A percentile compares a stretch with the other conserved stretches of the same genome.
These are phyloP conservation scores for Oryzaephilus surinamensis DNA, from an alignment of 1,140 invertebrate species.

Conservation along the genomic window DNA sequence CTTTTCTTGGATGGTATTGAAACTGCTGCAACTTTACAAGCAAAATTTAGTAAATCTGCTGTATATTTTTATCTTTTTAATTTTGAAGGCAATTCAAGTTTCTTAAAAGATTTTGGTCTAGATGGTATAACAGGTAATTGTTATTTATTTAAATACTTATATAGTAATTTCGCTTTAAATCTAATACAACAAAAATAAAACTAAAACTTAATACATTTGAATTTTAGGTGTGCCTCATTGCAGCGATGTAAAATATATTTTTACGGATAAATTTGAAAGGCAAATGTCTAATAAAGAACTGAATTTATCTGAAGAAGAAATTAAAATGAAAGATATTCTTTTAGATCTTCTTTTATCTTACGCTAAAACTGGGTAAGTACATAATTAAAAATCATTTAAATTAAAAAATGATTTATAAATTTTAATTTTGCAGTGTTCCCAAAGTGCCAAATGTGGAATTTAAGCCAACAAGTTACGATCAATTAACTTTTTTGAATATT, in stretches of 20 bases:
- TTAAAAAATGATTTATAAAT: too few species aligned
- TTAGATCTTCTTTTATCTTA: neutral
- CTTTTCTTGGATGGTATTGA: slow-evolving; percentile 43
- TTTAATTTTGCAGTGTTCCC: too few species aligned
- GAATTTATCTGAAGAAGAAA: neutral
- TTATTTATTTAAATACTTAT: too few species aligned
- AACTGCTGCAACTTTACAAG: slow-evolving; percentile 43
- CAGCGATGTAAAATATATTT: neutral
- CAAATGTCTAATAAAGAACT: too few species aligned
- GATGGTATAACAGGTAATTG: too few species aligned
- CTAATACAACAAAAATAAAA: too few species aligned
- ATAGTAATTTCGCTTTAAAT: neutral
- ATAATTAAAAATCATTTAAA: too few species aligned
- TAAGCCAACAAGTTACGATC: too few species aligned
- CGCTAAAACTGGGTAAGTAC: neutral
- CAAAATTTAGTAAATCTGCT: slow-evolving; percentile 39
- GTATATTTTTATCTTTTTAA: slow-evolving; percentile 46
- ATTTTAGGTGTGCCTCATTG: neutral
- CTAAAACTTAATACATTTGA: too few species aligned
- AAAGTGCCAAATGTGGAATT: too few species aligned
- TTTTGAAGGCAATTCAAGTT: slow-evolving; percentile 25
- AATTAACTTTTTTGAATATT: too few species aligned
- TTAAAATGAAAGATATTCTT: neutral
- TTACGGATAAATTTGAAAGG: neutral
- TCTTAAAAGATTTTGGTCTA: neutral